Conservation (phyloP, 2,113 vertebrate genomes). For the Notechis scutatus region DNA sequence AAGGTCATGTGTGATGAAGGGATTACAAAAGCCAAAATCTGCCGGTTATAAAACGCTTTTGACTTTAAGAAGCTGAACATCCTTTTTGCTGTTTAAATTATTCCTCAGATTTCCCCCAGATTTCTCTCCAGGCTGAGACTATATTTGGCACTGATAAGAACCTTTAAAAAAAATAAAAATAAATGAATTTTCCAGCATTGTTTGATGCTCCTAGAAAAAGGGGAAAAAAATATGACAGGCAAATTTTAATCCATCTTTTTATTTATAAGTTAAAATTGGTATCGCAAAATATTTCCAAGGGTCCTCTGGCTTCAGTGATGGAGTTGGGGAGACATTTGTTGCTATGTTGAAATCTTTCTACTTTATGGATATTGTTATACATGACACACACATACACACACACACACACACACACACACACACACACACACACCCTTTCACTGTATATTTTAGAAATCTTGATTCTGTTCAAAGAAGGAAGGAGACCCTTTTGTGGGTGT, state of each 20-base stretch:
- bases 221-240: background rate
- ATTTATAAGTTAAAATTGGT: background rate
- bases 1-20: conserved; percentile 15
- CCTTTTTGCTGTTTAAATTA: background rate
- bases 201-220: background rate
- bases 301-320: background rate
- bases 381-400: background rate
- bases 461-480: conserved; percentile 17
- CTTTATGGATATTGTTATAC: background rate
- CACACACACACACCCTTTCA: background rate
- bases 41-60: background rate
- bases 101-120: background rate
- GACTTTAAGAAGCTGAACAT: background rate
- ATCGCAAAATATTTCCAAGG: background rate
- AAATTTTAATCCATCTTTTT: background rate
- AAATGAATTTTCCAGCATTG: background rate
- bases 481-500: conserved; percentile 30
- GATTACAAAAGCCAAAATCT: background rate
- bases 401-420: no score
- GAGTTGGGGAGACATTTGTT: background rate
- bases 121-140: background rate
- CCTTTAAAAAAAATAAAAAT: no score
- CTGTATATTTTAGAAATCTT: background rate
- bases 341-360: background rate
- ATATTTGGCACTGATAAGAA: background rate